These are phyloP conservation scores for Amphipyra berbera DNA, from an alignment of 2,888 invertebrate genomes.

Conservation along the genomic window DNA sequence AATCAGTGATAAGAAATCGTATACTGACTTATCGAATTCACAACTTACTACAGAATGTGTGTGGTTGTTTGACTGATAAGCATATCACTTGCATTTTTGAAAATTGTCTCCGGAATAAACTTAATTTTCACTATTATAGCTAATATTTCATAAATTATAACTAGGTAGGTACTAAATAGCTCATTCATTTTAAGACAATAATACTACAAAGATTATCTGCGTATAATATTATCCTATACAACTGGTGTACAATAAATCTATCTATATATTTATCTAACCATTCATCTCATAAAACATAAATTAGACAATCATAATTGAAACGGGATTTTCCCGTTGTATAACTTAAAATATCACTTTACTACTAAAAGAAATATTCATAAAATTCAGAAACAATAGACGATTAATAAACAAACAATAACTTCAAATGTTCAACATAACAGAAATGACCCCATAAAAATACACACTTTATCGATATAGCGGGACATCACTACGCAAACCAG, in stretches of 20 bases:
- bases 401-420: slow-evolving; percentile 1
- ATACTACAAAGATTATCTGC: too few species aligned
- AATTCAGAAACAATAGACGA: slow-evolving; percentile 13
- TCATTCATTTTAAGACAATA: too few species aligned
- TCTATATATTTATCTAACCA: too few species aligned
- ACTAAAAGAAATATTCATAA: not conserved
- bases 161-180: too few species aligned
- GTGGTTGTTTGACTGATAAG: slow-evolving; percentile 1
- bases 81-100: not conserved
- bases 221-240: too few species aligned
- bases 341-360: not conserved
- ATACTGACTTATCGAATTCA: not conserved
- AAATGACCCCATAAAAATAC: slow-evolving; percentile 19
- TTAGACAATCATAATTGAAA: too few species aligned
- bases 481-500: slow-evolving; percentile 68
- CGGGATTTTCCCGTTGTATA: not conserved
- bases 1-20: not conserved
- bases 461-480: slow-evolving; percentile 56
- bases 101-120: not conserved
- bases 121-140: too few species aligned
- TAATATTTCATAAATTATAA: not conserved
- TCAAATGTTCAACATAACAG: not conserved
- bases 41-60: not conserved
- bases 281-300: too few species aligned
- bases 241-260: too few species aligned